Conservation (phyloP, 1,140 invertebrate genomes). For the Drosophila prosaltans region DNA sequence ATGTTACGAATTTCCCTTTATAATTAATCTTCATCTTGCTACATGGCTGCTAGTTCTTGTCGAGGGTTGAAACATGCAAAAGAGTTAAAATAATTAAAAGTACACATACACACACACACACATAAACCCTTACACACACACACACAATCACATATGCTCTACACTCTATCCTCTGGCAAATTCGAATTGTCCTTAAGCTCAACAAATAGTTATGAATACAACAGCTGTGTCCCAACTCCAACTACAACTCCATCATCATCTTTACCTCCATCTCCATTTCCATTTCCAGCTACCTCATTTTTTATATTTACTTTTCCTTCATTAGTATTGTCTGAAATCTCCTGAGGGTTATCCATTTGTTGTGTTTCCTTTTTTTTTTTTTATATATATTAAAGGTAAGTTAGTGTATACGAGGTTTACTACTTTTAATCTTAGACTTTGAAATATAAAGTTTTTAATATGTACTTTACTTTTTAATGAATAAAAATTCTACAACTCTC, state of each 20-base stretch:
- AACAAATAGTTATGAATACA: constrained; percentile 61
- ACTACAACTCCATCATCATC: not conserved
- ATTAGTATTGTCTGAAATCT: not conserved
- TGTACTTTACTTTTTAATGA: no score
- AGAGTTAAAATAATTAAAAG: constrained; percentile 78
- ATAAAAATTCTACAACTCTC: no score
- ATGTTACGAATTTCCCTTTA: constrained; percentile 72
- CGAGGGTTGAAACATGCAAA: constrained; percentile 51
- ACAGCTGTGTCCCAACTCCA: constrained; percentile 50
- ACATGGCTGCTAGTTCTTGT: not conserved
- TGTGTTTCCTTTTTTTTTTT: no score
- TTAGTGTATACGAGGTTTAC: no score
- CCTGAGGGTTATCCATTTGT: no score
- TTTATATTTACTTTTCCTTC: constrained; percentile 1
- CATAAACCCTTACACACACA: constrained; percentile 5
- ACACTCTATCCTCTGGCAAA: constrained; percentile 3
- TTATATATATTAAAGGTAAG: no score
- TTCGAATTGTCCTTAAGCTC: constrained; percentile 63
- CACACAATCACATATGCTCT: not conserved
- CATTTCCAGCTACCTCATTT: constrained; percentile 1
- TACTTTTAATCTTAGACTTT: no score
- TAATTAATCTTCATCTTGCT: constrained; percentile 77
- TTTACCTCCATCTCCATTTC: not conserved
- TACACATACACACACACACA: constrained; percentile 48
- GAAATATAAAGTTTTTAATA: no score